phyloP scores from a whole-genome alignment of 2,888 invertebrate species.

The Pinctada fucata region DNA sequence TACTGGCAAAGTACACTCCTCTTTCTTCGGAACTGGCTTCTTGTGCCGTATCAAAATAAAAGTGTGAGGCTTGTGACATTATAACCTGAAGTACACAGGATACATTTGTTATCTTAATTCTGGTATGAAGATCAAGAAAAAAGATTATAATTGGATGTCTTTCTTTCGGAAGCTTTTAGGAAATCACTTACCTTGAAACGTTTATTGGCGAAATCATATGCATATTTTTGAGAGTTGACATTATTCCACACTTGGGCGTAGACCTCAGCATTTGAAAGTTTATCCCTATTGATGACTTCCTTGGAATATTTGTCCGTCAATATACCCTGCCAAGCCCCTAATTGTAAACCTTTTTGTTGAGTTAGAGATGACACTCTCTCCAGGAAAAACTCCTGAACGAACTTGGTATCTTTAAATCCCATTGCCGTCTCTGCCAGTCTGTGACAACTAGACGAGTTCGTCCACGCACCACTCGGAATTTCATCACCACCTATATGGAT shows the following conservation, averaged over 20 bases:
- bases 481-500: slow-evolving; percentile 53
- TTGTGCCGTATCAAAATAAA: slow-evolving; percentile 68
- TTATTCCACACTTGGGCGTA: slow-evolving; percentile 67
- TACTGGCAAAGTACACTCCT: slow-evolving; percentile 72
- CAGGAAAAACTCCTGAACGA: slow-evolving; percentile 45
- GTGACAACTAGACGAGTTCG: slow-evolving; percentile 38
- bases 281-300: slow-evolving; percentile 29
- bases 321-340: slow-evolving; percentile 57
- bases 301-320: slow-evolving; percentile 45
- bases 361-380: slow-evolving; percentile 47
- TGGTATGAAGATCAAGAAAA: no score
- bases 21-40: slow-evolving; percentile 69
- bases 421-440: slow-evolving; percentile 25
- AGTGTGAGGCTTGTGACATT: slow-evolving; percentile 61
- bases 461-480: slow-evolving; percentile 11
- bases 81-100: slow-evolving; percentile 60
- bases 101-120: no score
- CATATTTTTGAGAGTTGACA: slow-evolving; percentile 53
- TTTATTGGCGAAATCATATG: slow-evolving; percentile 66
- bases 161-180: no score
- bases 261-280: slow-evolving; percentile 47
- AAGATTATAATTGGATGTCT: no score
- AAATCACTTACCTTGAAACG: slow-evolving; percentile 64
- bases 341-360: slow-evolving; percentile 42
- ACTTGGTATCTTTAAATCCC: background rate